phyloP scores from a whole-genome alignment of 37 sponge, comb jelly and placozoan genomes.

The Oscarella lobularis region DNA sequence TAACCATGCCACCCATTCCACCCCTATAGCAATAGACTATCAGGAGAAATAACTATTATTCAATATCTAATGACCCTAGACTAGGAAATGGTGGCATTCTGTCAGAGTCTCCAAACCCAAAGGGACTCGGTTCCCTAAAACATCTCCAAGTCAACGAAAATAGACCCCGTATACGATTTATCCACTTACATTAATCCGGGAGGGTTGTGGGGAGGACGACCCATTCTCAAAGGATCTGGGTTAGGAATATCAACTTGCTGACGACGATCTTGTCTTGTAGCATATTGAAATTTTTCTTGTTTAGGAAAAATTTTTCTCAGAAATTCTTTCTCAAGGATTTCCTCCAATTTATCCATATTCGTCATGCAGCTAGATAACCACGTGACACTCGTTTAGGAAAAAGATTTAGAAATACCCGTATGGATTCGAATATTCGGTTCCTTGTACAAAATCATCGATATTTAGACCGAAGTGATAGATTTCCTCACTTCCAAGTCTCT shows the following conservation, averaged over 20 bases:
- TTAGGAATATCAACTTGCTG: not conserved
- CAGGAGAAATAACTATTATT: not conserved
- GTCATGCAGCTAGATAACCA: not conserved
- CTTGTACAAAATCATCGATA: too few species aligned
- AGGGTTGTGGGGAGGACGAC: not conserved
- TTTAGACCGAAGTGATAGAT: not conserved
- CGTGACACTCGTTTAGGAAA: too few species aligned
- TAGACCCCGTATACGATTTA: not conserved
- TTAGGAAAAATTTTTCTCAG: not conserved
- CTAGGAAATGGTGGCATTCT: constrained; percentile 2
- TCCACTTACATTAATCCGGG: too few species aligned
- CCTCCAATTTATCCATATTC: not conserved
- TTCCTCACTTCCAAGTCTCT: not conserved
- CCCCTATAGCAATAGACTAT: not conserved
- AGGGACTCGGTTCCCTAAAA: not conserved
- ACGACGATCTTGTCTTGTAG: too few species aligned
- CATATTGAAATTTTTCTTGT: too few species aligned
- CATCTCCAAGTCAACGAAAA: not conserved
- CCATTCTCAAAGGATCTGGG: not conserved
- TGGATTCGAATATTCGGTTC: too few species aligned
- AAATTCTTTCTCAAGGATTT: not conserved
- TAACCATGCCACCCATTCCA: not conserved
- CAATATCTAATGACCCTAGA: not conserved
- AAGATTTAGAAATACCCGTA: too few species aligned
- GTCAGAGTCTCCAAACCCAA: not conserved